These are phyloP conservation scores for Drosophila subobscura DNA, from an alignment of 1,140 invertebrate species.

Conservation along the genomic window DNA sequence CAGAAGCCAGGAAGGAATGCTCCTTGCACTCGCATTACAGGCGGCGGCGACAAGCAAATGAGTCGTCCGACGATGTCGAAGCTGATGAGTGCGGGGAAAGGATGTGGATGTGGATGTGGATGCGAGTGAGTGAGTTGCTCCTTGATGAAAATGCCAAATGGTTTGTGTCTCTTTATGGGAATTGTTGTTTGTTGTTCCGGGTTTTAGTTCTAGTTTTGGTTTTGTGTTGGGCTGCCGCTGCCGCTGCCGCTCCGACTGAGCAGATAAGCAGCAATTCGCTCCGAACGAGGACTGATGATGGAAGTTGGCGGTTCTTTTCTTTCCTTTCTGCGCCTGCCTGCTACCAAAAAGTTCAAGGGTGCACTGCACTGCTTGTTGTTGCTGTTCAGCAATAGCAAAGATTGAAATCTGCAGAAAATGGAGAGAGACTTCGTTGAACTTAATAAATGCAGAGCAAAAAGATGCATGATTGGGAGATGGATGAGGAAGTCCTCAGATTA, in stretches of 20 bases:
- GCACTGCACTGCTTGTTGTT: no score
- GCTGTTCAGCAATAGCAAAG: no score
- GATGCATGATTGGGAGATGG: no score
- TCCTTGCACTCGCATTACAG: conserved; percentile 70
- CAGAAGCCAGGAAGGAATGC: background rate
- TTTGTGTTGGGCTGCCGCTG: conserved; percentile 3
- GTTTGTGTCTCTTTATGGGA: conserved; percentile 80
- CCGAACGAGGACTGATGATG: background rate
- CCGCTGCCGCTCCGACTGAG: conserved; percentile 44
- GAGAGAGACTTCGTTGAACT: no score
- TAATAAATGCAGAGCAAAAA: no score
- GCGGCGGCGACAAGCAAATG: conserved; percentile 66
- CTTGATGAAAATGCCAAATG: conserved; percentile 79
- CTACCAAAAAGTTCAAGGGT: no score
- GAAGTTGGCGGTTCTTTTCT: background rate
- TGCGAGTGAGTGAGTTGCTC: conserved; percentile 43
- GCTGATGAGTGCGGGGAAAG: no score
- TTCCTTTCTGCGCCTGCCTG: no score
- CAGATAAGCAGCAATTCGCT: conserved; percentile 59
- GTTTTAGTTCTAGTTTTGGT: conserved; percentile 53
- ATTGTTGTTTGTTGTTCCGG: conserved; percentile 78
- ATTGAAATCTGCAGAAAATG: no score
- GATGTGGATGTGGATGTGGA: background rate
- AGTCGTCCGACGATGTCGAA: conserved; percentile 17
- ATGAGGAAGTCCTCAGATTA: no score